Percentiles rank a stretch among this genome's conserved stretches.
phyloP scores from a whole-genome alignment of 64 coral and sea anemone species.

The Stichodactyla helianthus region DNA sequence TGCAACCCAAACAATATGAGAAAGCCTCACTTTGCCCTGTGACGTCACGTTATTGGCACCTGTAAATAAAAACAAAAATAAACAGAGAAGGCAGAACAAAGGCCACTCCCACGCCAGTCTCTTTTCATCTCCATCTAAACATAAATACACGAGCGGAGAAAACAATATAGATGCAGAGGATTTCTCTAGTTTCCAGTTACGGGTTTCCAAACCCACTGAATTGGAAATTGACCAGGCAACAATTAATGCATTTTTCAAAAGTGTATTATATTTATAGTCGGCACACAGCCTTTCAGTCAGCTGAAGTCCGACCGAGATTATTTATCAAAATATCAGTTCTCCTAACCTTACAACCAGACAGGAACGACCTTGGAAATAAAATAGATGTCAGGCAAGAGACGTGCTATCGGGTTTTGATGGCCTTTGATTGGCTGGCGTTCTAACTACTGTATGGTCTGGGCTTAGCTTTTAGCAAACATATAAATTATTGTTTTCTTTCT shows the following conservation, averaged over 20 bases:
- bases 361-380: slow-evolving; percentile 74
- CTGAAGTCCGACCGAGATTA: background rate
- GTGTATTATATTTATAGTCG: slow-evolving; percentile 7
- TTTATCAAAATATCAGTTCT: slow-evolving; percentile 61
- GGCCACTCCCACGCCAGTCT: slow-evolving; percentile 71
- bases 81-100: slow-evolving; percentile 75
- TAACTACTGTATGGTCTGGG: slow-evolving; percentile 51
- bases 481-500: slow-evolving; percentile 82
- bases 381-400: slow-evolving; percentile 62
- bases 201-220: background rate
- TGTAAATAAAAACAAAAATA: slow-evolving; percentile 99
- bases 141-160: slow-evolving; percentile 39
- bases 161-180: slow-evolving; percentile 29
- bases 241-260: slow-evolving; percentile 33
- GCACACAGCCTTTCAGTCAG: background rate
- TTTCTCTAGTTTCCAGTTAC: background rate
- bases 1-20: slow-evolving; percentile 80
- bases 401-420: slow-evolving; percentile 40
- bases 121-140: slow-evolving; percentile 44
- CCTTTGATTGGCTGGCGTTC: slow-evolving; percentile 65
- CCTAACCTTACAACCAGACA: slow-evolving; percentile 52
- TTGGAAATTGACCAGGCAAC: slow-evolving; percentile 20
- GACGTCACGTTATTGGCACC: slow-evolving; percentile 99
- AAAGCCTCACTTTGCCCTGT: slow-evolving; percentile 80
- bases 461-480: slow-evolving; percentile 93